These are phyloP conservation scores for Marcusenius ussheri DNA, from an alignment of 2,113 vertebrate species.

Conservation along the genomic window DNA sequence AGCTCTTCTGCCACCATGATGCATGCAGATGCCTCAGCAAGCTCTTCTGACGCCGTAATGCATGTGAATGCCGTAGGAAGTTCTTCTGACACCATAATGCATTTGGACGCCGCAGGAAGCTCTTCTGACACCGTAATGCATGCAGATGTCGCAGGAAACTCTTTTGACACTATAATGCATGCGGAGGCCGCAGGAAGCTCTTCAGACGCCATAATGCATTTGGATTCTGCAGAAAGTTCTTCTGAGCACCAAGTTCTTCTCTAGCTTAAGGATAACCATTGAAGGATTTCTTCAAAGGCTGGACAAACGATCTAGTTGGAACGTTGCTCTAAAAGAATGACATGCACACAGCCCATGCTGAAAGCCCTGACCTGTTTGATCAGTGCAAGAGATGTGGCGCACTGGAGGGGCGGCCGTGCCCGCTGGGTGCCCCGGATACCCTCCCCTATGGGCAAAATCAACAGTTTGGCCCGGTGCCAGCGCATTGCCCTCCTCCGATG, in stretches of 20 bases:
- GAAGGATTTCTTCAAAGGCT: not conserved
- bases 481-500: constrained; percentile 30
- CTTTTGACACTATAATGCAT: not conserved
- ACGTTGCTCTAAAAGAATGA: not conserved
- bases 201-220: not conserved
- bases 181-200: not conserved
- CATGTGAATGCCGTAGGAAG: no score
- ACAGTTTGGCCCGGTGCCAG: not conserved
- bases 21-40: no score
- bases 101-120: not conserved
- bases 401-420: constrained; percentile 38
- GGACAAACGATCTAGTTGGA: not conserved
- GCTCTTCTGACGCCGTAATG: not conserved
- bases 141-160: not conserved
- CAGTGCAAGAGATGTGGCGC: constrained; percentile 20
- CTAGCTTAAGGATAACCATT: not conserved
- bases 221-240: not conserved
- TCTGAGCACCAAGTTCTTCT: constrained; percentile 2
- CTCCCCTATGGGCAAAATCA: constrained; percentile 14
- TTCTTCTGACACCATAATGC: not conserved
- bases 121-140: not conserved
- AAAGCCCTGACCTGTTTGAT: constrained; percentile 13
- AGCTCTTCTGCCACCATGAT: no score
- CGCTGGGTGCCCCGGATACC: constrained; percentile 10
- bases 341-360: no score